Evolutionary conservation across 2,888 invertebrate genomes (phyloP).

Genomic region (Dryocosmus kuriphilus): DNA sequence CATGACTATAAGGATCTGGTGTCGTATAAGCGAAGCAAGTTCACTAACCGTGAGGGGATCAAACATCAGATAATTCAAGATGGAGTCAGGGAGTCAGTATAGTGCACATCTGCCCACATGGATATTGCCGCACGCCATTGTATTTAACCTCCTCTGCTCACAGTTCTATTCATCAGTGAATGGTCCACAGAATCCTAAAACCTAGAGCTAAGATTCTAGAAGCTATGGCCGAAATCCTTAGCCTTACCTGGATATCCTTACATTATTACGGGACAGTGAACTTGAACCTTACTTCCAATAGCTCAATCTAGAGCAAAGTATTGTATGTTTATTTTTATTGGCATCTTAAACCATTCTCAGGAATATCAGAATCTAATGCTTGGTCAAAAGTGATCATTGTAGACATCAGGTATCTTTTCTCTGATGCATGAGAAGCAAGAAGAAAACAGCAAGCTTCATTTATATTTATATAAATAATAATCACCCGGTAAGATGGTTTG

Average conservation of each 20-base stretch:
- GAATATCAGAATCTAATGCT: not conserved
- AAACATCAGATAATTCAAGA: constrained; percentile 73
- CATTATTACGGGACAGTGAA: constrained; percentile 57
- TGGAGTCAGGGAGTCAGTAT: constrained; percentile 75
- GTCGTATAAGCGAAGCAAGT: constrained; percentile 47
- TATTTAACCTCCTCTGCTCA: constrained; percentile 55
- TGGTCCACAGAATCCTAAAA: constrained; percentile 37
- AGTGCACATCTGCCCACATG: constrained; percentile 64
- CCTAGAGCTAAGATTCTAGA: constrained; percentile 36
- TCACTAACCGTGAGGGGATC: constrained; percentile 57
- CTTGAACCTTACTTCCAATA: constrained; percentile 53
- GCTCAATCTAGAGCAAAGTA: constrained; percentile 37
- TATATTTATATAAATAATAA: not conserved
- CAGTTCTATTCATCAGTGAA: constrained; percentile 33
- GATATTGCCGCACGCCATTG: constrained; percentile 46
- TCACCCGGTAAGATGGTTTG: no score
- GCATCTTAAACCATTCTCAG: not conserved
- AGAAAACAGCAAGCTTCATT: not conserved
- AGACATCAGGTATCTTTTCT: constrained; percentile 1
- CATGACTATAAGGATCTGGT: not conserved
- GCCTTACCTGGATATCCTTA: constrained; percentile 57
- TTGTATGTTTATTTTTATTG: constrained; percentile 28
- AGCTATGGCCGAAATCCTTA: constrained; percentile 45
- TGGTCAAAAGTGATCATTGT: not conserved
- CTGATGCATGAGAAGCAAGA: not conserved